These are phyloP conservation scores for Mohoua ochrocephala DNA, from an alignment of 2,113 vertebrate genomes.

Conservation along the genomic window DNA sequence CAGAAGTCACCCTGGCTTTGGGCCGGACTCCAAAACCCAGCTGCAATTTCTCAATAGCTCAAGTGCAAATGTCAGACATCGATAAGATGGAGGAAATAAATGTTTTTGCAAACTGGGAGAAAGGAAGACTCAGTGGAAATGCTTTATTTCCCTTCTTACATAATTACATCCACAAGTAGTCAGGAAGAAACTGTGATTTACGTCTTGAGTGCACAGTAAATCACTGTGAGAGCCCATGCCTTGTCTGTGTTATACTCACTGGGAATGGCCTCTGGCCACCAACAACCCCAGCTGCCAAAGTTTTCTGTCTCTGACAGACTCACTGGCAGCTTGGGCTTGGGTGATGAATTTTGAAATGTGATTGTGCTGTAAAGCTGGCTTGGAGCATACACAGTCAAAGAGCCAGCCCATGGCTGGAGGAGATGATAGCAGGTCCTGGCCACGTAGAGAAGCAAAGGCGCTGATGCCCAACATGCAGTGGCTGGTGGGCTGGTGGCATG, in stretches of 20 bases:
- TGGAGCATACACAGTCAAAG: background rate
- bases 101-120: background rate
- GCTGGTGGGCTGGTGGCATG: background rate
- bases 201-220: conserved; percentile 21
- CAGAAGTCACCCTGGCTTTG: background rate
- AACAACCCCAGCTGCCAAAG: background rate
- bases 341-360: conserved; percentile 51
- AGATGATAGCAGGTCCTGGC: background rate
- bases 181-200: conserved; percentile 48
- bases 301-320: conserved; percentile 42
- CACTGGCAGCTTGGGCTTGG: background rate
- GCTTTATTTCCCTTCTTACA: conserved; percentile 10
- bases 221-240: background rate
- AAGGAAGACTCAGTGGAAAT: background rate
- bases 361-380: background rate
- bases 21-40: background rate
- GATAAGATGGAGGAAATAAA: background rate
- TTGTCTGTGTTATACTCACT: conserved; percentile 1
- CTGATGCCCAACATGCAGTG: fast-evolving
- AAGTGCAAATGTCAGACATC: background rate
- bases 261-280: conserved; percentile 43
- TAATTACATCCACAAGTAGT: background rate
- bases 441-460: background rate
- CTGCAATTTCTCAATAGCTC: background rate
- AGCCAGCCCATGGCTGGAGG: background rate